Conservation (phyloP, 2,888 invertebrate species). For the Leucoma salicis region DNA sequence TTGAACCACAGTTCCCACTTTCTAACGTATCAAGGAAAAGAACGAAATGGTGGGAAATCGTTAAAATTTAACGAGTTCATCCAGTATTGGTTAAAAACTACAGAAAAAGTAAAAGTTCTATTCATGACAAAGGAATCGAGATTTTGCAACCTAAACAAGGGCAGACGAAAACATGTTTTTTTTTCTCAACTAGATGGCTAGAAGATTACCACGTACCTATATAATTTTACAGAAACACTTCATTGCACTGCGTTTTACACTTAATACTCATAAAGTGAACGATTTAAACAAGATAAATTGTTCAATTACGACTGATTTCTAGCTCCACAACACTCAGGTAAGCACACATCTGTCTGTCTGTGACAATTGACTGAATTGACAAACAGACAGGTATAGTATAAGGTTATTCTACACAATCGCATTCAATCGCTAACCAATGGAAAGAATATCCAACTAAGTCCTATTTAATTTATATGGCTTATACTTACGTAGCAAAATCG, state of each 20-base stretch:
- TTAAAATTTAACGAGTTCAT: slow-evolving; percentile 30
- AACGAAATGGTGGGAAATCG: slow-evolving; percentile 50
- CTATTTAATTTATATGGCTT: slow-evolving; percentile 50
- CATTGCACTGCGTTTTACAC: slow-evolving; percentile 61
- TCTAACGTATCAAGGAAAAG: slow-evolving; percentile 37
- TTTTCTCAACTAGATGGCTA: slow-evolving; percentile 36
- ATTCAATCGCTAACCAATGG: slow-evolving; percentile 20
- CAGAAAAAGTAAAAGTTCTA: slow-evolving; percentile 70
- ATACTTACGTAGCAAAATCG: slow-evolving; percentile 76
- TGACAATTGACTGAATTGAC: slow-evolving; percentile 44
- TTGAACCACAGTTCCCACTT: slow-evolving; percentile 37
- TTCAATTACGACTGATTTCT: slow-evolving; percentile 65
- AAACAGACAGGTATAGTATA: slow-evolving; percentile 39
- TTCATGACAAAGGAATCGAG: slow-evolving; percentile 73
- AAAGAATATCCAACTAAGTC: slow-evolving; percentile 15
- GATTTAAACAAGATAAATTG: slow-evolving; percentile 56
- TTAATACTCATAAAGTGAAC: slow-evolving; percentile 57
- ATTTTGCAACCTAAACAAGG: slow-evolving; percentile 77
- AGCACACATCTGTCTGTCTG: slow-evolving; percentile 41
- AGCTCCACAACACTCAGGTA: slow-evolving; percentile 43
- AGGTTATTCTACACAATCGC: slow-evolving; percentile 46
- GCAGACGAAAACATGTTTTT: slow-evolving; percentile 68
- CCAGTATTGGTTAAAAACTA: slow-evolving; percentile 32
- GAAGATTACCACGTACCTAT: slow-evolving; percentile 44
- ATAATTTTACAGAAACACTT: slow-evolving; percentile 42